Base-by-base conservation (phyloP, 2,797 vertebrate genomes). In the Propithecus deckenii region DNA sequence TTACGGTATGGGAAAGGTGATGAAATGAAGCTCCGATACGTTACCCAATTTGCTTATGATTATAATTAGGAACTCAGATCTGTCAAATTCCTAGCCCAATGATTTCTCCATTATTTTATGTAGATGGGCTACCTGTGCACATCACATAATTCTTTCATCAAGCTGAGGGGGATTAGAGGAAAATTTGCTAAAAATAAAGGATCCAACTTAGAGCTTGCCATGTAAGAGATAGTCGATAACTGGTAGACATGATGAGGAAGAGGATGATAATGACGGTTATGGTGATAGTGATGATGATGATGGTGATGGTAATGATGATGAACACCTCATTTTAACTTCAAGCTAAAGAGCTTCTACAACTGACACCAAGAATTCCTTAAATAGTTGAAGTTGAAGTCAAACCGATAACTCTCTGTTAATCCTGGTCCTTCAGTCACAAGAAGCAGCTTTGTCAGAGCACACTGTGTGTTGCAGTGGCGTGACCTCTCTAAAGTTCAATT, bases 51-150 rank as follows among this genome's bases (percentile, higher is more conserved):
- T 89, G 50, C 18, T 85, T 87, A 93, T 0, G 0, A 65, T 63
- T 74, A 67, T 48, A 52, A 95, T 28, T 80, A 74, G 12, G 55
- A 89, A 80, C 11, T 86, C 48, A 55, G 55, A 67, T 43, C 22
- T 48, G 38, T 76, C 78, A 80, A 63, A 84, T 65, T 80, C 67
- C 72, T 61, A 88, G 63, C 17, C 22, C 25, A 83, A 76, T 79
- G 63, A 71, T 80, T 69, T 95, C 15, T 81, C 46, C 41, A 83
- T 83, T 72, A 46, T 46, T 86, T 72, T 61, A 38, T 38, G n/a
- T 43, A 43, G 11, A 74, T 61, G 20, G 35, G 7, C 30, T 79
- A 63, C 35, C 15, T 74, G 23, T 32, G 35, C 30, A 69, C 23
- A 55, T 41, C 28, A 74, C 32, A 80, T 67, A 55, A n/a, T 3